Percentiles rank a stretch among this genome's conserved stretches.
phyloP scores from a whole-genome alignment of 2,113 vertebrate species.

The Octodon degus region DNA sequence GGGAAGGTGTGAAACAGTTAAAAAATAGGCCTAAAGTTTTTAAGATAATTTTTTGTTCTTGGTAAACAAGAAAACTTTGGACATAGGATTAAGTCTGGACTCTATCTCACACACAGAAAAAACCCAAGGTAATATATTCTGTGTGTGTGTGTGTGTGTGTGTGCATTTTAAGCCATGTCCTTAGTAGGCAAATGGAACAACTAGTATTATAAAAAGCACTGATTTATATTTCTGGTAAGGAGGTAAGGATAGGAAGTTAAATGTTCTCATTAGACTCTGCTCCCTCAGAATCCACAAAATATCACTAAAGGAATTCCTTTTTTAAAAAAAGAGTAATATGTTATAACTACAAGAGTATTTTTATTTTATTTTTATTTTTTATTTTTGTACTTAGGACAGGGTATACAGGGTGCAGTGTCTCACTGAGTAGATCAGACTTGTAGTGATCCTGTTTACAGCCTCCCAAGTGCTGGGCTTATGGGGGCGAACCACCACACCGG shows the following conservation, averaged over 20 bases:
- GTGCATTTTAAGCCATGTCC: background rate
- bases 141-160: background rate
- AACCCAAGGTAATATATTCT: background rate
- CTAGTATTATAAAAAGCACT: background rate
- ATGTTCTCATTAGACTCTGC: background rate
- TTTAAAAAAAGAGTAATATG: background rate
- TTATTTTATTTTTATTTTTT: background rate
- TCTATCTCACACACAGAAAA: background rate
- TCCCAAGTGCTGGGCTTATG: too few relatives aligned
- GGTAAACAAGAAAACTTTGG: conserved; percentile 19
- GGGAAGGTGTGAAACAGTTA: background rate
- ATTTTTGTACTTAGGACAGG: too few relatives aligned
- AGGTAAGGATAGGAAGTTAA: background rate
- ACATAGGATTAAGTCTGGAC: background rate
- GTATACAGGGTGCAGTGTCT: too few relatives aligned
- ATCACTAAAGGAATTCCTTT: background rate
- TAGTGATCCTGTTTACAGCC: too few relatives aligned
- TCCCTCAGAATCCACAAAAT: conserved; percentile 28
- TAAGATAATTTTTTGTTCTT: background rate
- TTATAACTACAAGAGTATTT: background rate
- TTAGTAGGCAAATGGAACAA: background rate
- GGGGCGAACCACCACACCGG: too few relatives aligned
- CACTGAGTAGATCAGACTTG: too few relatives aligned
- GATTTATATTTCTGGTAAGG: conserved; percentile 41
- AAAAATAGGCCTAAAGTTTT: background rate